Base-by-base conservation (phyloP, 1,140 invertebrate genomes). In the Myzus persicae region DNA sequence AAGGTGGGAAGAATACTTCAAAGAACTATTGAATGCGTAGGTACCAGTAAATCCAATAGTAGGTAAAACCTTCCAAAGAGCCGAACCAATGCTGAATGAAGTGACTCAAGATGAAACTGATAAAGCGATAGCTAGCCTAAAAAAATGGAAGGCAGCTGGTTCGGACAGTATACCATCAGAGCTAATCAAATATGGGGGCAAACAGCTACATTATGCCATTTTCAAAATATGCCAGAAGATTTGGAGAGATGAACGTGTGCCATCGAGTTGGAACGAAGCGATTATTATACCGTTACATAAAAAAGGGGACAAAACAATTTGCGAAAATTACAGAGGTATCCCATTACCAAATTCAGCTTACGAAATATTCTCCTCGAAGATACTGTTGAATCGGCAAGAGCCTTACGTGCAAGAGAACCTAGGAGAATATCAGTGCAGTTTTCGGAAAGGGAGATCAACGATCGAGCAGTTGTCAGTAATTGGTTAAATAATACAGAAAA, bases 321-420 rank as follows among this genome's bases (percentile, higher is more conserved):
- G 93, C 76, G 84, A 90, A 22, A 94, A 95, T 92, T 95, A 95
- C 90, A 93, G 94, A 89, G 94, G 94, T 31, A 94, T 94, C 42
- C 93, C 94, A n/a, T 81, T 94, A 8, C 67, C 94, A 9, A 91
- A 24, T 93, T 84, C 54, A 38, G 59, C 84, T 40, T 94, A 94
- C 46, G 14, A 48, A 48, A 48, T 48, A 48, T 48, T 90, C n/a
- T n/a, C n/a, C 88, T 90, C 88, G 5, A 51, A 54, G 20, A 36
- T 38, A 11, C n/a, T 90, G n/a, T 40, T 90, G 31, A 89, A 89
- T 48, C n/a, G 18, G 0, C n/a, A 59, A 90, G 26, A 36, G 31
- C 48, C n/a, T 20, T 54, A 90, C n/a, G 48, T 51, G 54, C 3
- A 90, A 90, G 89, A 90, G 8, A 54, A 24, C 8, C 20, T 90